Conservation (phyloP, 2,113 vertebrate genomes). For the Syngnathus scovelli region DNA sequence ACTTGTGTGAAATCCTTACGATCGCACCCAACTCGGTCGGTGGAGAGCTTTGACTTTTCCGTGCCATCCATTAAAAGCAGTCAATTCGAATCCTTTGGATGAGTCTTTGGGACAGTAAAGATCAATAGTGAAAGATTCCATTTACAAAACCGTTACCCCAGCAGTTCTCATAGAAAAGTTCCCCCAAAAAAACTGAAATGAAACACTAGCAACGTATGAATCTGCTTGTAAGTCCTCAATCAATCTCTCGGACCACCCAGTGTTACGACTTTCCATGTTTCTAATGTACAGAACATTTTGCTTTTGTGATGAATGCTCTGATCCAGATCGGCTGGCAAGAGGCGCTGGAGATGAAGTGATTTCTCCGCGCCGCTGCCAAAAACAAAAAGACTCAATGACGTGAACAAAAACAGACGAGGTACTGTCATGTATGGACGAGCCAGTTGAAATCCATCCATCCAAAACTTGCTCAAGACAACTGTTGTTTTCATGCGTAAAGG, state of each 20-base stretch:
- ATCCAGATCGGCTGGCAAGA: constrained; percentile 43
- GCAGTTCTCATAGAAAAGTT: neutral
- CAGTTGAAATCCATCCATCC: neutral
- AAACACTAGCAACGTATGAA: neutral
- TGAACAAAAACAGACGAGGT: neutral
- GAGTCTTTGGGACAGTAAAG: no score
- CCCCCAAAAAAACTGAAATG: neutral
- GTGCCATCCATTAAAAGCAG: no score
- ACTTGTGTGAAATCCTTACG: no score
- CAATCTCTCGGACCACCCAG: constrained; percentile 42
- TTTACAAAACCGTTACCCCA: no score
- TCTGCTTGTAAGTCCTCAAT: neutral
- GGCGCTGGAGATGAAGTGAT: constrained; percentile 35
- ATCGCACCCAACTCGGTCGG: no score
- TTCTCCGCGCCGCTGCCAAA: neutral
- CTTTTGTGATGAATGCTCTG: constrained; percentile 56
- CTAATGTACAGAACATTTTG: constrained; percentile 56
- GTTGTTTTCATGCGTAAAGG: no score
- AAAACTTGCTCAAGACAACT: neutral
- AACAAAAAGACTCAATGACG: neutral
- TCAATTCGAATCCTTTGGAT: no score
- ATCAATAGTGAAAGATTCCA: no score
- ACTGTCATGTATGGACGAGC: neutral
- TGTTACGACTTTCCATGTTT: constrained; percentile 44
- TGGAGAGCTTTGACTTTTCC: no score